phyloP scores from a whole-genome alignment of 2,113 vertebrate species.

The Hypanus sabinus region DNA sequence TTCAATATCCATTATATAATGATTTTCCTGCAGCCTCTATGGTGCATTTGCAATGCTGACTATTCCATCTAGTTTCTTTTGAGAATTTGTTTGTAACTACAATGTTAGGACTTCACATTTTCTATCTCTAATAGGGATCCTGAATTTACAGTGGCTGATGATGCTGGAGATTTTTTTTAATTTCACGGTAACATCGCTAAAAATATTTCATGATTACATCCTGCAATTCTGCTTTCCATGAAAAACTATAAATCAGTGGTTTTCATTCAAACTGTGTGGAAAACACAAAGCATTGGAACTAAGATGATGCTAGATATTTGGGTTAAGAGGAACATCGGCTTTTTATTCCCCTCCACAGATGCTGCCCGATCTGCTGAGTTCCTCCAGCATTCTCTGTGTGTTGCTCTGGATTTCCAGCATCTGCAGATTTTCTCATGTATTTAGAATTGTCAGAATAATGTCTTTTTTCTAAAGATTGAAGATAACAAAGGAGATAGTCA shows the following conservation, averaged over 20 bases:
- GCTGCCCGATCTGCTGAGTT: no score
- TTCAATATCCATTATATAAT: conserved; percentile 23
- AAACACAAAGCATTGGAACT: background rate
- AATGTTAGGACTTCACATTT: background rate
- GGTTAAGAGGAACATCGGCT: no score
- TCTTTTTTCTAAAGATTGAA: background rate
- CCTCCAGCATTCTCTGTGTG: no score
- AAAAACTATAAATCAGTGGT: background rate
- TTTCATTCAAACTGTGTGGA: background rate
- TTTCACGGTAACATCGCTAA: background rate
- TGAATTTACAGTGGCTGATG: background rate
- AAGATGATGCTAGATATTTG: background rate
- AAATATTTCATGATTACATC: background rate
- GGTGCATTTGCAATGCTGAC: background rate
- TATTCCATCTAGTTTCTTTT: background rate
- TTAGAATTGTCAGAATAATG: no score
- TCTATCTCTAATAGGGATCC: background rate
- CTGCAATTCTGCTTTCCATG: background rate
- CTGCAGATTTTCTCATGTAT: no score
- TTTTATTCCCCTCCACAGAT: no score
- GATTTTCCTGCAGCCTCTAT: background rate
- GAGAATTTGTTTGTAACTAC: background rate
- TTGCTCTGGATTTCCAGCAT: no score
- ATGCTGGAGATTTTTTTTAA: background rate
- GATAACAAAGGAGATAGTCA: background rate